Base-by-base conservation (phyloP, 2,888 invertebrate species). In the Lepidocyrtinus sp. region DNA sequence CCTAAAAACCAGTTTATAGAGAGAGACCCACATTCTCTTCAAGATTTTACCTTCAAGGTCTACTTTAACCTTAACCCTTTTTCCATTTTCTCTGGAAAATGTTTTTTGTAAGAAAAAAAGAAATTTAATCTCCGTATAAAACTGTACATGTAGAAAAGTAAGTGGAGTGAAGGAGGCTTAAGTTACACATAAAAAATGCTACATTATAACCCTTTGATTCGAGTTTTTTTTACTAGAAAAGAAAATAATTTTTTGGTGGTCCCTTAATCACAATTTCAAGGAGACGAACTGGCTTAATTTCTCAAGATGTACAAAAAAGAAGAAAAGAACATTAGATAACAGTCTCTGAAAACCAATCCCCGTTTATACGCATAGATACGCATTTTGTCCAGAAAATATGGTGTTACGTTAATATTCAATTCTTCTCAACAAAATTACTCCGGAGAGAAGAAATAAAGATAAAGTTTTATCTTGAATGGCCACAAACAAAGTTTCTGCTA, bases 1-100 rank as follows among this genome's bases (percentile, higher is more conserved):
- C 81, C 63, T 81, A 36, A 85, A 85, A 85, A 85, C 85, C 83
- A 82, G 85, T 85, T 85, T 85, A 36, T 36, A n/a, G n/a, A n/a
- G n/a, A 50, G 26, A 69, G 46, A 76, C 79, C 74, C 78, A 75
- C 81, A 76, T 79, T 81, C 63, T 78, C 77, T 78, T 75, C 25
- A 22, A 61, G 36, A 15, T 70, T 24, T 61, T 73, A 46, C 64
- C 69, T 71, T 45, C 62, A 79, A 75, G 74, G 72, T 27, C 36
- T 45, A 55, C 21, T 62, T 55, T 69, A 81, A 73, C 69, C 75
- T 82, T 70, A 59, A 73, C 69, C 67, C 76, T 72, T 76, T 72
- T 46, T 27, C 67, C 67, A 59, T 26, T 67, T 17, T 62, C 26
- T 36, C 36, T 36, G 36, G 15, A 2, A 59, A 9, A 24, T 46